Base-by-base conservation (phyloP, 1,140 invertebrate genomes). In the Trichomalopsis sarcophagae region DNA sequence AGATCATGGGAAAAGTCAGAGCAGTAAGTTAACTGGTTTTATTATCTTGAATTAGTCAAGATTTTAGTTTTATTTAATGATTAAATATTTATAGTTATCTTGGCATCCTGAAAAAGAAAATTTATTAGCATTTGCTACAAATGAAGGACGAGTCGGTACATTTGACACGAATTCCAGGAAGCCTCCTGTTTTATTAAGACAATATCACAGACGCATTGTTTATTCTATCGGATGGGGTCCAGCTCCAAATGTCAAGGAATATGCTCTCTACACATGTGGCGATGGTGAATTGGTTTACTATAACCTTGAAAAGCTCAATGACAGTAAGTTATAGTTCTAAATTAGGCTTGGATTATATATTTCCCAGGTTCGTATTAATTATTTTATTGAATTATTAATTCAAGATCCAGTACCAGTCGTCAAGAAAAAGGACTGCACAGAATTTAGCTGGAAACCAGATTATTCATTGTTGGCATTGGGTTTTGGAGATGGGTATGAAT, bases 41-140 rank as follows among this genome's bases (percentile, higher is more conserved):
- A 71, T 55, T 80, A 27, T 47, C 17, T 11, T 50, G 69, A 5
- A 27, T 30, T 17, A 85, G 14, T 76, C n/a, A 68, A 66, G 3
- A 17, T 81, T 4, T 66, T 55, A 76, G n/a, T 77, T 11, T 69
- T 69, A 10, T 66, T 75, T 13, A 44, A 81, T 68, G 11, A 47
- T 55, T 76, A n/a, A 78, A 77, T 21, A 71, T 82, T 85, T 89
- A 74, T 77, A 95, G 95, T 86, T 96, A 30, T 94, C 95, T 13
- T 98, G 97, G 97, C 96, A 97, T 94, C 97, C 97, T 5, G 93
- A 92, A 13, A 94, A 94, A 87, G 97, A 98, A 92, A 95, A 95
- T 86, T 83, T 95, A 10, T 89, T 97, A 27, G 97, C 96, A 4
- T 97, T 95, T 92, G 96, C 95, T 21, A 97, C 97, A 74, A 94